Evolutionary conservation across 92 coral and sea anemone genomes (phyloP).

Genomic region (Ricordea florida): DNA sequence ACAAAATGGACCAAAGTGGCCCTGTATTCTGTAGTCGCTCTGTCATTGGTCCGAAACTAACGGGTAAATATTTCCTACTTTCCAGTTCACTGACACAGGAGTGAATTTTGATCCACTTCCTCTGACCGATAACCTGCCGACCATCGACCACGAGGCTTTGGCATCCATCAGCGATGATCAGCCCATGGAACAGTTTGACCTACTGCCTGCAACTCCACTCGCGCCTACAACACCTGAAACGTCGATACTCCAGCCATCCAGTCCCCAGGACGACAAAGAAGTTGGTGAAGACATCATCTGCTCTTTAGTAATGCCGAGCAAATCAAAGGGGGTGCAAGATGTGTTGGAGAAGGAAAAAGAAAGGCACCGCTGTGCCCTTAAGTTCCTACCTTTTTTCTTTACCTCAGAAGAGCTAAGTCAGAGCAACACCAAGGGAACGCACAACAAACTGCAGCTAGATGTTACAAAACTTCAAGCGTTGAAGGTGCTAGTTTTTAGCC

Average conservation of each 20-base stretch:
- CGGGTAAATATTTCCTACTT: neutral
- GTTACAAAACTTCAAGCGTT: neutral
- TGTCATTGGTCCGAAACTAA: neutral
- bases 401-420: neutral
- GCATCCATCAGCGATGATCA: neutral
- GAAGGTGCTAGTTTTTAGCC: neutral
- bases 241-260: neutral
- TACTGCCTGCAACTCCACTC: neutral
- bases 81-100: neutral
- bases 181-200: neutral
- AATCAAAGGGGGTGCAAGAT: neutral
- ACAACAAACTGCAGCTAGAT: conserved; percentile 1
- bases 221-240: neutral
- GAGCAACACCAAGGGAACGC: neutral
- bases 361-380: neutral
- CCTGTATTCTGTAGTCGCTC: neutral
- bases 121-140: neutral
- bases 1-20: neutral
- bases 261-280: neutral
- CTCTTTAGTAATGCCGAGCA: neutral
- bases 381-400: neutral
- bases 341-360: neutral
- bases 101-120: neutral
- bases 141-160: neutral
- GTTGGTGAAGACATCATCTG: neutral